phyloP scores from a whole-genome alignment of 2,888 invertebrate genomes.

The Pristionchus arcanus region DNA sequence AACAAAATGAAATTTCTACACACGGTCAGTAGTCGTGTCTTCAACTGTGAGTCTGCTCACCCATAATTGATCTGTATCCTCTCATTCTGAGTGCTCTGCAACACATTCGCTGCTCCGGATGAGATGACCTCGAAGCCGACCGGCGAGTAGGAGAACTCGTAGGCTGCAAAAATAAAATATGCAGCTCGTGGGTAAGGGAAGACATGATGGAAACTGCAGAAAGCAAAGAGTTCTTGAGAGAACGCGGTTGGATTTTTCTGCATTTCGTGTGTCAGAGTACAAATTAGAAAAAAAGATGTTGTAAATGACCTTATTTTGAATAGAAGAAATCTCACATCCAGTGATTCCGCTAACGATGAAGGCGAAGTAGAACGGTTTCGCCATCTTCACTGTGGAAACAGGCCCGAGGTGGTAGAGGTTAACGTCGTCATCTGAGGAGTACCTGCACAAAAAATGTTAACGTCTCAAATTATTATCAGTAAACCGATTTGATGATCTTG shows the following conservation, averaged over 20 bases:
- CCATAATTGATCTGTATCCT: conserved; percentile 15
- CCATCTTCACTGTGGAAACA: neutral
- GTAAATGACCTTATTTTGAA: too few species aligned
- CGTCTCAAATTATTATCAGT: neutral
- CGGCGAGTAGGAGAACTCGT: conserved; percentile 1
- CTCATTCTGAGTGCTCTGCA: neutral
- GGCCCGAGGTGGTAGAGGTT: neutral
- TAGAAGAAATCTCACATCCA: neutral
- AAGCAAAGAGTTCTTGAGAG: too few species aligned
- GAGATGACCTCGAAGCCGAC: neutral
- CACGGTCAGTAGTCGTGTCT: too few species aligned
- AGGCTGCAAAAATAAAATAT: neutral
- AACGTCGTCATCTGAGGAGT: neutral
- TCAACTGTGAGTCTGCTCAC: too few species aligned
- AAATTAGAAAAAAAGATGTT: too few species aligned
- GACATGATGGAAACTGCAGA: too few species aligned
- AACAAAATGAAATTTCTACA: neutral
- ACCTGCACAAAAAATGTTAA: neutral
- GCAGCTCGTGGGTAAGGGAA: too few species aligned
- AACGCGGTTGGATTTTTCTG: too few species aligned
- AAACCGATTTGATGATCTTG: neutral
- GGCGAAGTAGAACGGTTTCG: neutral
- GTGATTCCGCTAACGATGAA: neutral
- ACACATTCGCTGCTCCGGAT: neutral
- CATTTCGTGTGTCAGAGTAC: too few species aligned